phyloP scores from a whole-genome alignment of 2,797 vertebrate genomes.

The Pseudomugil tenellus region DNA sequence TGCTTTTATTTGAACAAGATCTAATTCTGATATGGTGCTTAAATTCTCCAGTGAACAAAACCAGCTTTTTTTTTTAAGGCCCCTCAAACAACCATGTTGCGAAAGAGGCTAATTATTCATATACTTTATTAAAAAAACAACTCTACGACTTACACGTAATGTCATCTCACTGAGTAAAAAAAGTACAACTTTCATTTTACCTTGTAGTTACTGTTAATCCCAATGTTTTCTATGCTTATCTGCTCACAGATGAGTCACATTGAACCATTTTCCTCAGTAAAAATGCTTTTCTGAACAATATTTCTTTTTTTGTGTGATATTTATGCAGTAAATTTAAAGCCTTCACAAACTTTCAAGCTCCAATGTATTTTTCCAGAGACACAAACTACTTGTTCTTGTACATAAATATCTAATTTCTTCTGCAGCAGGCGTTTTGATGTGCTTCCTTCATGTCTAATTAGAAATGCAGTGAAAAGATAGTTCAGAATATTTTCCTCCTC shows the following conservation, averaged over 20 bases:
- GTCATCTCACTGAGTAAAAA: background rate
- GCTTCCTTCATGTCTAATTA: conserved; percentile 10
- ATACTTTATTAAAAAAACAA: background rate
- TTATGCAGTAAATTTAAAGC: background rate
- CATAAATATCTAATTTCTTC: background rate
- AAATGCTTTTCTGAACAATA: background rate
- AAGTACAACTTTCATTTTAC: background rate
- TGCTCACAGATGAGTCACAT: background rate
- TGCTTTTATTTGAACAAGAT: too few species aligned
- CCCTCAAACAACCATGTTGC: too few species aligned
- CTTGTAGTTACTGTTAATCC: background rate
- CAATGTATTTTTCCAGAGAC: background rate
- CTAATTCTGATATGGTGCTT: too few species aligned
- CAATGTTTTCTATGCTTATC: background rate
- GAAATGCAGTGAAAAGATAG: background rate
- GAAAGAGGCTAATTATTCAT: background rate
- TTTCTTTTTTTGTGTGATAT: background rate
- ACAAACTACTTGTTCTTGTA: background rate
- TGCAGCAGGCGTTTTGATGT: background rate
- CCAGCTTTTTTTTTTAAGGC: too few species aligned
- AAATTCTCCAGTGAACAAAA: too few species aligned
- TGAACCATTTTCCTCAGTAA: background rate
- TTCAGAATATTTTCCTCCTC: background rate
- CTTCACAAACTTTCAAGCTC: background rate
- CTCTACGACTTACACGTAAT: background rate